These are phyloP conservation scores for Equus przewalskii DNA, from an alignment of 2,113 vertebrate species.

Conservation along the genomic window DNA sequence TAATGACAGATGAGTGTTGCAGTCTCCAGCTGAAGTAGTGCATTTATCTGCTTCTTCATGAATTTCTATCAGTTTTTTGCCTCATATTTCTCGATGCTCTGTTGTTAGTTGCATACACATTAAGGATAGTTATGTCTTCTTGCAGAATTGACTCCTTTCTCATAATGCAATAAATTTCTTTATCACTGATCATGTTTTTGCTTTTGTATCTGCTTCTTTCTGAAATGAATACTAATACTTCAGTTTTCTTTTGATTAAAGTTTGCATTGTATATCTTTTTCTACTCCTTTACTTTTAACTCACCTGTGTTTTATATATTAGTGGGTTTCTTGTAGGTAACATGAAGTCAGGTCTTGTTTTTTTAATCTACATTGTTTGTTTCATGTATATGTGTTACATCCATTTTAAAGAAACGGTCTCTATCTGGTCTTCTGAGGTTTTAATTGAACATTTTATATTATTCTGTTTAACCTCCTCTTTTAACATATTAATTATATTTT, in stretches of 20 bases:
- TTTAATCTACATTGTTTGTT: neutral
- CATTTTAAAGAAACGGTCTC: neutral
- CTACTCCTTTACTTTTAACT: neutral
- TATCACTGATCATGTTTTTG: neutral
- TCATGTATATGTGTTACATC: neutral
- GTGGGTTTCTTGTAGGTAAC: neutral
- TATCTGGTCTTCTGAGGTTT: neutral
- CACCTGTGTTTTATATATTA: neutral
- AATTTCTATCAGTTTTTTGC: neutral
- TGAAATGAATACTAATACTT: neutral
- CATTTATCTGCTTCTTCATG: neutral
- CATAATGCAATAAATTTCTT: neutral
- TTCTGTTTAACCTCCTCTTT: neutral
- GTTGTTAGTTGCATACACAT: neutral
- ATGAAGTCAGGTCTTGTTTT: neutral
- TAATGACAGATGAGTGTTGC: neutral
- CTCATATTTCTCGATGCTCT: neutral
- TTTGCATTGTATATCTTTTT: neutral
- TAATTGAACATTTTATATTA: neutral
- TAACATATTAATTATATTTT: neutral
- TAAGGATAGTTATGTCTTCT: neutral
- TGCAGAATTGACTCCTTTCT: neutral
- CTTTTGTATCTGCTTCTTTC: neutral
- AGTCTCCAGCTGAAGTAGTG: neutral
- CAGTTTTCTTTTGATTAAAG: neutral